Conservation (phyloP, 2,888 invertebrate species). For the Beris morrisii region DNA sequence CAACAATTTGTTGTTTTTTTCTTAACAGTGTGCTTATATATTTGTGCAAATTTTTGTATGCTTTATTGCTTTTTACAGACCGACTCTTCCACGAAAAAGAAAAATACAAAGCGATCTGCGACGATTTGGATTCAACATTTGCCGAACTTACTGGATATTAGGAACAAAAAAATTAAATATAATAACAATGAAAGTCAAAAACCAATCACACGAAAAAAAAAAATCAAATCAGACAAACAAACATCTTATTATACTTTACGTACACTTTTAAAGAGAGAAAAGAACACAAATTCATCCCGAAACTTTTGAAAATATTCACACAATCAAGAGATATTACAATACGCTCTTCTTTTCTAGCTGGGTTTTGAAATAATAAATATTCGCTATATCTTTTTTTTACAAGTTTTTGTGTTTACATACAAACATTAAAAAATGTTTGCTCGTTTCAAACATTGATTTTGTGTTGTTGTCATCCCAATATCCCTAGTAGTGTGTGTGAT, state of each 20-base stretch:
- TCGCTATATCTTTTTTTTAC: not conserved
- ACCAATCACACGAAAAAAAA: slow-evolving; percentile 14
- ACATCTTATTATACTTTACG: slow-evolving; percentile 11
- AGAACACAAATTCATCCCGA: not conserved
- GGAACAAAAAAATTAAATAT: slow-evolving; percentile 47
- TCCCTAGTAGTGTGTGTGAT: too few relatives aligned
- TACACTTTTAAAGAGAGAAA: slow-evolving; percentile 24
- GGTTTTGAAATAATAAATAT: slow-evolving; percentile 6
- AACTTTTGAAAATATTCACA: not conserved
- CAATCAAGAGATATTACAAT: not conserved
- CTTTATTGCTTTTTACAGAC: slow-evolving; percentile 66
- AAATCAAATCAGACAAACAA: slow-evolving; percentile 47
- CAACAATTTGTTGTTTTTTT: too few relatives aligned
- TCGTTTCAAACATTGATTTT: too few relatives aligned
- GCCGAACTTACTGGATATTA: slow-evolving; percentile 96
- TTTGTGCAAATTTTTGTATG: slow-evolving; percentile 38
- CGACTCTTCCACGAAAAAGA: slow-evolving; percentile 79
- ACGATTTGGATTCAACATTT: slow-evolving; percentile 96
- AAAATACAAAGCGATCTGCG: slow-evolving; percentile 95
- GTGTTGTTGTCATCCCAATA: too few relatives aligned
- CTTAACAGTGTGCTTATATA: slow-evolving; percentile 3
- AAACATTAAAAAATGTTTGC: not conserved
- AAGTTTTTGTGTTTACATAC: slow-evolving; percentile 9
- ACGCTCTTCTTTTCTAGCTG: slow-evolving; percentile 5
- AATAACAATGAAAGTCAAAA: not conserved